A percentile compares a stretch with the other conserved stretches of the same genome.
Conservation (phyloP, 2,797 vertebrate genomes). For the Threskiornis aethiopicus region DNA sequence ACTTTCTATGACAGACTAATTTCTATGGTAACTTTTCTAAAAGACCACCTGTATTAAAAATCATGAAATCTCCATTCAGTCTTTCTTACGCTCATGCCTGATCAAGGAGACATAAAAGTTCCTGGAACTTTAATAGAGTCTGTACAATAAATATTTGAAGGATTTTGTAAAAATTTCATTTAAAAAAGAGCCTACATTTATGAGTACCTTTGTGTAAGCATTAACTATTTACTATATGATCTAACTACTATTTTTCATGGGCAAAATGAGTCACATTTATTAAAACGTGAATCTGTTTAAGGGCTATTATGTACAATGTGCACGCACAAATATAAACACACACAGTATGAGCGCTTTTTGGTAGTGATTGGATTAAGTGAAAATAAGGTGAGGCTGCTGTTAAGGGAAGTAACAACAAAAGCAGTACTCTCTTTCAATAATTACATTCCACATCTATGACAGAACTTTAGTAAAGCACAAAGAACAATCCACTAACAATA, state of each 20-base stretch:
- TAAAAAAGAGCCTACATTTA: neutral
- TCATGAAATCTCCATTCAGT: neutral
- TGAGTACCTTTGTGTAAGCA: neutral
- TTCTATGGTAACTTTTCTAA: neutral
- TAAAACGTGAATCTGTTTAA: neutral
- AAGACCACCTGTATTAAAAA: neutral
- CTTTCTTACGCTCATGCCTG: neutral
- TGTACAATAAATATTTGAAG: neutral
- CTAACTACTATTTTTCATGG: neutral
- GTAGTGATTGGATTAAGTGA: constrained; percentile 23
- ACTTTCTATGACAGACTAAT: neutral
- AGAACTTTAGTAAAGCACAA: constrained; percentile 20
- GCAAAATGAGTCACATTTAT: neutral
- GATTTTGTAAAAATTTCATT: neutral
- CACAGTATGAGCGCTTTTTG: constrained; percentile 6
- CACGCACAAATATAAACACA: neutral
- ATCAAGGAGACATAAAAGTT: neutral
- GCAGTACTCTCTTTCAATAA: constrained; percentile 21
- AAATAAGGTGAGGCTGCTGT: constrained; percentile 53
- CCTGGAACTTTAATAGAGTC: neutral
- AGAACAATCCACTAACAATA: constrained; percentile 10
- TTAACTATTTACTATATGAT: neutral
- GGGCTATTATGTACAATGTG: neutral
- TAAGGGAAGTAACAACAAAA: constrained; percentile 51
- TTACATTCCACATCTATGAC: constrained; percentile 54